Conservation (phyloP, 2,113 vertebrate species). For the Ivindomyrus marchei region DNA sequence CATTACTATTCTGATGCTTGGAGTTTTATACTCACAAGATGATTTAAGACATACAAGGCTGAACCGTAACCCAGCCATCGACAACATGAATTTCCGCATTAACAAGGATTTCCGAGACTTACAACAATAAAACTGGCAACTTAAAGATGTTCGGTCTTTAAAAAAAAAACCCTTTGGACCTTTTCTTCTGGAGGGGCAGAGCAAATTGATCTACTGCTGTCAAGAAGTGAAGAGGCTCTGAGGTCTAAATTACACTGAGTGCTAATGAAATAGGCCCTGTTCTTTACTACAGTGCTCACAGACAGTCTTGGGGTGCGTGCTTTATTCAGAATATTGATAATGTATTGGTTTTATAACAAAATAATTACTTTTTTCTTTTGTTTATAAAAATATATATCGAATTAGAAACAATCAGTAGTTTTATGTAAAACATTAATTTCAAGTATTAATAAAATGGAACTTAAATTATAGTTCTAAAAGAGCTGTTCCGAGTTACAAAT, state of each 20-base stretch:
- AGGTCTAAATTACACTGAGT: neutral
- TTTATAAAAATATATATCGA: too few relatives aligned
- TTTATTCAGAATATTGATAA: neutral
- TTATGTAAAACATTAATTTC: too few relatives aligned
- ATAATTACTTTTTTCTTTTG: too few relatives aligned
- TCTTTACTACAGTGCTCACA: neutral
- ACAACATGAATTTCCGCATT: neutral
- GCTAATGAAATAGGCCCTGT: neutral
- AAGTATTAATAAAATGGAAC: neutral
- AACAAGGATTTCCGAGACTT: neutral
- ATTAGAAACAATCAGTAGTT: too few relatives aligned
- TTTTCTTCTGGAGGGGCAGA: neutral
- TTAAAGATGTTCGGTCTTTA: neutral
- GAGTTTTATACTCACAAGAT: neutral
- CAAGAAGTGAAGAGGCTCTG: neutral
- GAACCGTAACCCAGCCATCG: neutral
- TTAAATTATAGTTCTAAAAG: neutral
- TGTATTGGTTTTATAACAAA: too few relatives aligned
- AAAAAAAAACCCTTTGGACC: neutral
- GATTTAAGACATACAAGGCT: neutral
- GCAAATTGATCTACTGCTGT: neutral
- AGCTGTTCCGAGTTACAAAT: neutral
- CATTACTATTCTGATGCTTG: neutral
- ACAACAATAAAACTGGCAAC: neutral
- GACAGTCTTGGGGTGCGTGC: neutral